These are phyloP conservation scores for Nothocercus nigrocapillus DNA, from an alignment of 2,113 vertebrate genomes.

Conservation along the genomic window DNA sequence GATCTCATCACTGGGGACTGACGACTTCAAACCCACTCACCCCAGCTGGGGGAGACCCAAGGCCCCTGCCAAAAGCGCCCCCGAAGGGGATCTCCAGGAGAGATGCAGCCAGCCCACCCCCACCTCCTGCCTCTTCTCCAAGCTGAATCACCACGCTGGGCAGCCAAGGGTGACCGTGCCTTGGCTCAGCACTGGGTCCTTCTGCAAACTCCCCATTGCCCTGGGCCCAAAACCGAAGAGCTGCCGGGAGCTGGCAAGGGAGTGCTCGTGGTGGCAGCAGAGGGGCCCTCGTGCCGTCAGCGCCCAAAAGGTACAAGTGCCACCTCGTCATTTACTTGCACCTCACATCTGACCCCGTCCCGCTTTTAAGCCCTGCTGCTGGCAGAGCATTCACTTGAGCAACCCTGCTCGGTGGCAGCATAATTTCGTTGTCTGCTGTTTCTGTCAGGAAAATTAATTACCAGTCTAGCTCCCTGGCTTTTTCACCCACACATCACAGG, in stretches of 20 bases:
- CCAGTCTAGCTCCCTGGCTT: constrained; percentile 45
- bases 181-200: accelerated
- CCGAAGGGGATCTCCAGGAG: not conserved
- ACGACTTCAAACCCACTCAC: not conserved
- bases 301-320: not conserved
- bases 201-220: not conserved
- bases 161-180: not conserved
- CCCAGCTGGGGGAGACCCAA: not conserved
- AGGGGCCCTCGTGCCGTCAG: not conserved
- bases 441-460: constrained; percentile 77
- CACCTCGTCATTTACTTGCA: constrained; percentile 4
- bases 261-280: not conserved
- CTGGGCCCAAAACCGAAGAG: not conserved
- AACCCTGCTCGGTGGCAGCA: constrained; percentile 57
- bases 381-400: constrained; percentile 70
- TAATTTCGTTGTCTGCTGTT: constrained; percentile 75
- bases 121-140: not conserved
- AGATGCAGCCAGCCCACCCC: not conserved
- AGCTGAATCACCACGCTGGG: not conserved
- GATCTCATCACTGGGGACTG: not conserved
- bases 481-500: constrained; percentile 66
- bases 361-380: constrained; percentile 31
- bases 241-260: not conserved
- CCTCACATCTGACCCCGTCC: not conserved
- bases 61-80: not conserved